Conservation (phyloP, 2,888 invertebrate species). For the Coleophora flavipennella region DNA sequence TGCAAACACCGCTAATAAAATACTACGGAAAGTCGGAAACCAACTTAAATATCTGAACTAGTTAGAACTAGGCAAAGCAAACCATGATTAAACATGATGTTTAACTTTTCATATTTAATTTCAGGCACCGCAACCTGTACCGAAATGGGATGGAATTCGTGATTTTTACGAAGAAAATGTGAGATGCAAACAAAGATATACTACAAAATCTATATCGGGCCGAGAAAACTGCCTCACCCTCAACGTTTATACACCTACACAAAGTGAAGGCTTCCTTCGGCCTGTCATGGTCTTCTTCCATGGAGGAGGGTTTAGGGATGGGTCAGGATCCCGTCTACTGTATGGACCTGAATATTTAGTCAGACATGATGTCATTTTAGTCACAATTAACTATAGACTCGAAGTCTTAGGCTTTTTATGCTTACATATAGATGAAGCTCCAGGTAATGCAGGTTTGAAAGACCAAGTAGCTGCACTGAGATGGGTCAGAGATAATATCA, state of each 20-base stretch:
- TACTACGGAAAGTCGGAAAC: too few relatives aligned
- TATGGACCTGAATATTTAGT: conserved; percentile 54
- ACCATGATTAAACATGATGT: too few relatives aligned
- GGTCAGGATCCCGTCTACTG: conserved; percentile 46
- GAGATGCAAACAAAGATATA: conserved; percentile 48
- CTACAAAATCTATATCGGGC: conserved; percentile 31
- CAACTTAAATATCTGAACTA: too few relatives aligned
- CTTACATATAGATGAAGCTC: conserved; percentile 51
- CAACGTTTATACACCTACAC: conserved; percentile 48
- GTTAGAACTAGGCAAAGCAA: too few relatives aligned
- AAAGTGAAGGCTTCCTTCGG: conserved; percentile 13
- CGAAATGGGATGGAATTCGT: conserved; percentile 40
- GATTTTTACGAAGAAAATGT: conserved; percentile 45
- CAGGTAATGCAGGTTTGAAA: conserved; percentile 57
- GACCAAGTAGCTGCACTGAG: conserved; percentile 53
- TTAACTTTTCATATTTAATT: conserved; percentile 18
- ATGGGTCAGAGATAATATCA: conserved; percentile 51
- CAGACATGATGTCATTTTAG: conserved; percentile 45
- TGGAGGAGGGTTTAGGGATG: conserved; percentile 57
- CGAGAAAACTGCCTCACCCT: conserved; percentile 50
- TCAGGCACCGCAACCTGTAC: conserved; percentile 37
- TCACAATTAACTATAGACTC: conserved; percentile 55
- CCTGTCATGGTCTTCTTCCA: conserved; percentile 64
- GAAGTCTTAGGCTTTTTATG: conserved; percentile 57
- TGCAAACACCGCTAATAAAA: too few relatives aligned